Evolutionary conservation across 2,888 invertebrate genomes (phyloP).

Genomic region (Caprella mutica): DNA sequence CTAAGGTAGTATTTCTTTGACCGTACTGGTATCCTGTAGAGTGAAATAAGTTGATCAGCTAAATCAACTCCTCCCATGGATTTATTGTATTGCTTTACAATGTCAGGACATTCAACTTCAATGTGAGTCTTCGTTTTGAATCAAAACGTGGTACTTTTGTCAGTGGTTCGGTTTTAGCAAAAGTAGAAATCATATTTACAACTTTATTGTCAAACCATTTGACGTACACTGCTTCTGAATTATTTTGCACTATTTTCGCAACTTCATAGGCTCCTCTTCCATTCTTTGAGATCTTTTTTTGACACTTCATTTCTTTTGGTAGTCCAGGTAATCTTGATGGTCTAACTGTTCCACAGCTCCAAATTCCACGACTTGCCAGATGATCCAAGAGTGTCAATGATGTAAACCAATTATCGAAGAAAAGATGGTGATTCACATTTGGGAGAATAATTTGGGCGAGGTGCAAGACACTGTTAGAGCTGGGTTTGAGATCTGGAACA

Average conservation of each 20-base stretch:
- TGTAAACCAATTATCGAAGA: constrained; percentile 3
- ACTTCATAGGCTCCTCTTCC: constrained; percentile 11
- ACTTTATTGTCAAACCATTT: constrained; percentile 3
- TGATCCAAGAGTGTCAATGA: background rate
- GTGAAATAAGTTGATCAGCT: background rate
- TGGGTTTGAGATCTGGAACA: constrained; percentile 7
- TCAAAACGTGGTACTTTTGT: background rate
- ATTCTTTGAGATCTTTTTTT: constrained; percentile 4
- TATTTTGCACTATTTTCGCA: too few relatives aligned
- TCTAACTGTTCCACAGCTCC: constrained; percentile 12
- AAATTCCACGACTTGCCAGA: constrained; percentile 6
- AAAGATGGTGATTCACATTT: background rate
- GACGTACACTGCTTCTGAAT: too few relatives aligned
- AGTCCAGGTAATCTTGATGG: constrained; percentile 5
- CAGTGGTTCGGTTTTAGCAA: constrained; percentile 4
- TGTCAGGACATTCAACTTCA: background rate
- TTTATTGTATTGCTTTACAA: constrained; percentile 1
- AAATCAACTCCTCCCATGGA: constrained; percentile 1
- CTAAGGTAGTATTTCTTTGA: background rate
- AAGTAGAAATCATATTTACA: constrained; percentile 2
- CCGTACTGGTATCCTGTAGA: background rate
- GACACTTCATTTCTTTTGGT: background rate
- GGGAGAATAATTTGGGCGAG: constrained; percentile 5
- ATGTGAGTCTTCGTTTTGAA: background rate
- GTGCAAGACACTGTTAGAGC: constrained; percentile 9